phyloP scores from a whole-genome alignment of 2,797 vertebrate species.

The Ceryle rudis region DNA sequence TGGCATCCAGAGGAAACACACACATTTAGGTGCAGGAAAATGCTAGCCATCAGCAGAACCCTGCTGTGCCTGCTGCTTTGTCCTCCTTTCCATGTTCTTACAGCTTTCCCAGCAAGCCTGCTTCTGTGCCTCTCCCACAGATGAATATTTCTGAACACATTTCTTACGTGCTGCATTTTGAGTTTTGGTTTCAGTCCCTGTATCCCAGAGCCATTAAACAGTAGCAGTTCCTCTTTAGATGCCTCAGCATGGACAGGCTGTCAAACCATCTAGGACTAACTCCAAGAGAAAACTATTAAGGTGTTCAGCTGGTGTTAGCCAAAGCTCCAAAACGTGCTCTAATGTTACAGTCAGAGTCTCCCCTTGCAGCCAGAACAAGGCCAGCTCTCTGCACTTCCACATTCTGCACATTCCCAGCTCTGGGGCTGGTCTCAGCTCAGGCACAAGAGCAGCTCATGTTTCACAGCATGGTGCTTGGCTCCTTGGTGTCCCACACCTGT shows the following conservation, averaged over 20 bases:
- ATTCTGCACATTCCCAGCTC: conserved; percentile 35
- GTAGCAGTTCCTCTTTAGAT: neutral
- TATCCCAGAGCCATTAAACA: neutral
- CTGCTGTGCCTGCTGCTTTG: neutral
- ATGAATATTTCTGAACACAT: neutral
- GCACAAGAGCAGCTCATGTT: neutral
- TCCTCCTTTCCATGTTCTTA: neutral
- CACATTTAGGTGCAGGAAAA: neutral
- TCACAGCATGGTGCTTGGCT: neutral
- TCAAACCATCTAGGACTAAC: neutral
- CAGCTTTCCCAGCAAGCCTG: neutral
- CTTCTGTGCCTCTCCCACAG: neutral
- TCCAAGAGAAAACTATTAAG: conserved; percentile 13
- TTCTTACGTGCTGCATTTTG: neutral
- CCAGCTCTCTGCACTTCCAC: conserved; percentile 58
- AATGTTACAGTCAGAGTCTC: conserved; percentile 1
- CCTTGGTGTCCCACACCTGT: conserved; percentile 63
- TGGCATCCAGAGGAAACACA: neutral
- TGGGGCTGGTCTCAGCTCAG: neutral
- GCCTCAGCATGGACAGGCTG: neutral
- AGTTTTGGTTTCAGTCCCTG: neutral
- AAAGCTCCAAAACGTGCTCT: neutral
- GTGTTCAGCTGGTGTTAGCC: conserved; percentile 33
- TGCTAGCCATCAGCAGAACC: neutral
- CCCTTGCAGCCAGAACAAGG: conserved; percentile 34